Conservation (phyloP, 2,888 invertebrate genomes). For the Drosophila paucipuncta region DNA sequence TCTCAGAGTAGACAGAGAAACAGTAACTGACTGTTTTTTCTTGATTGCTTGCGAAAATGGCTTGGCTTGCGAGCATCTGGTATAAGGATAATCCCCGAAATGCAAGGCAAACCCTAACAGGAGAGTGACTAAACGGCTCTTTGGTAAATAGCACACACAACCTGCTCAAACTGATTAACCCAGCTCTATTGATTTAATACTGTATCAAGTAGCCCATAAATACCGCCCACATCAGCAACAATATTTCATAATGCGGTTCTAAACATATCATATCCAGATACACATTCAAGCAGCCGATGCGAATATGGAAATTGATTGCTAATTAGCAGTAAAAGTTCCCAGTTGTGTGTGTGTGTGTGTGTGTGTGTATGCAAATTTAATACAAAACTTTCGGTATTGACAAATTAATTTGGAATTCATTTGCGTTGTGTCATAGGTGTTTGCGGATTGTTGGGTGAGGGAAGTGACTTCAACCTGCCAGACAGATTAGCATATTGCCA, state of each 20-base stretch:
- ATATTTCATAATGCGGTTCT: constrained; percentile 54
- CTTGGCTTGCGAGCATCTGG: constrained; percentile 18
- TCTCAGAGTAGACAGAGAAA: constrained; percentile 4
- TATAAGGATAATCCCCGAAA: constrained; percentile 28
- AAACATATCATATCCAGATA: constrained; percentile 55
- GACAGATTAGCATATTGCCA: constrained; percentile 65
- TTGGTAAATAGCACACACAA: constrained; percentile 21
- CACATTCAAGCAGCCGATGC: constrained; percentile 27
- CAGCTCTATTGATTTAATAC: constrained; percentile 28
- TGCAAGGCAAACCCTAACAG: neutral
- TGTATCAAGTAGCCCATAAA: constrained; percentile 38
- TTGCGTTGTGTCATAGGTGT: constrained; percentile 52
- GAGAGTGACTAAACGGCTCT: neutral
- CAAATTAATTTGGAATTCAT: constrained; percentile 77
- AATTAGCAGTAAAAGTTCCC: constrained; percentile 59
- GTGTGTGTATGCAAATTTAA: constrained; percentile 70
- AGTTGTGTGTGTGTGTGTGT: constrained; percentile 6
- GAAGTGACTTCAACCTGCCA: constrained; percentile 40
- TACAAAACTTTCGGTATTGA: constrained; percentile 71
- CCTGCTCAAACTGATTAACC: constrained; percentile 48
- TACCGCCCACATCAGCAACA: constrained; percentile 31
- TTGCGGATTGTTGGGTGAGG: constrained; percentile 1
- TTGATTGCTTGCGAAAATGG: constrained; percentile 68
- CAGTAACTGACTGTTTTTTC: constrained; percentile 31
- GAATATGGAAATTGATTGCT: constrained; percentile 73